Evolutionary conservation across 2,888 invertebrate species (phyloP), one percentile per base, ranked within the genome.

Genomic region (Trichacis sp.): DNA sequence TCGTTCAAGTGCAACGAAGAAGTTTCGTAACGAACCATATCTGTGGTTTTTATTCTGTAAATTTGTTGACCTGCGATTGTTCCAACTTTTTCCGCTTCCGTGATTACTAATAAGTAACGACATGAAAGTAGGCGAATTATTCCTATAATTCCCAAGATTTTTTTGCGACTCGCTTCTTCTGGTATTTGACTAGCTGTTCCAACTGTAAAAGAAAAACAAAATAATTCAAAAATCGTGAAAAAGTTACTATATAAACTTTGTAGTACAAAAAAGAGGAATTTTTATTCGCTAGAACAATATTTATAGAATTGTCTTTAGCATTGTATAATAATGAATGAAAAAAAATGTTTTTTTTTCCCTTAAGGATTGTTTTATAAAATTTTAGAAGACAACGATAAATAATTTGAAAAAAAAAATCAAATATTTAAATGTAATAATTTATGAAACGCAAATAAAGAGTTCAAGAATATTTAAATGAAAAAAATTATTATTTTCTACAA

Each of bases 61-160:
- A 96, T 89, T 14, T 92, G 88, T 76, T 93, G 92, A 0, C 92
- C 92, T 74, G 92, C 92, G 54, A 96, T 87, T 70, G 91, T 91
- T 17, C 97, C 97, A 33, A 96, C 87, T 86, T 91, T 80, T 72
- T 91, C 88, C 64, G 94, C 90, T 77, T 92, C 92, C 17, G 96
- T 96, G 69, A 96, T 94, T 9, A 97, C 92, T 62, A 98, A 88
- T 61, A 98, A 87, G 83, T 97, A 96, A 50, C 92, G 89, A 49
- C 97, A 96, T 54, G 94, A 93, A 63, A 97, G 86, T 0, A 97
- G 87, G 64, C 90, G 45, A 45, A 97, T 91, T 24, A 92, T 90
- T 17, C 98, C 98, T 15, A 97, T 86, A 65, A 98, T 90, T 0
- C 97, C 97, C 86, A 93, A 96, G 72, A 97, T 93, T 57, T 90